Base-by-base conservation (phyloP, 2,888 invertebrate species). In the Callimorpha dominula region DNA sequence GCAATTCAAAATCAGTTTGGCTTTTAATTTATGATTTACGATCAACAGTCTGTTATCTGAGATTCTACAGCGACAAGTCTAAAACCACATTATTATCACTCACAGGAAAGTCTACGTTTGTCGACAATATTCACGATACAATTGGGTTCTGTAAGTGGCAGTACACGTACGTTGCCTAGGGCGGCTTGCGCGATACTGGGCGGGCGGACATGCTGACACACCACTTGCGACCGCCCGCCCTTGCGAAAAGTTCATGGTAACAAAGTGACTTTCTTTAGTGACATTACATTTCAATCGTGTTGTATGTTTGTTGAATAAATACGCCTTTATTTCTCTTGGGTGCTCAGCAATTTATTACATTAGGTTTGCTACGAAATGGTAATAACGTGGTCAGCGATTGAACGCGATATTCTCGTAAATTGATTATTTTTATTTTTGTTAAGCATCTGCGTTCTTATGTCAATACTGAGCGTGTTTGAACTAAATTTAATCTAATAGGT, bases 161-260 rank as follows among this genome's bases (percentile, higher is more conserved):
- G 82, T 81, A 86, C 88, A 87, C 93, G 92, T 86, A 88, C 89
- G 89, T 87, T 86, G 80, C 83, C 85, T 80, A 82, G 92, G 93
- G 92, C 93, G 92, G 92, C 87, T 87, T 81, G 87, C 90, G 89
- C 91, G 91, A 88, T 90, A 95, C 95, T 95, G 93, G 94, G 93
- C 93, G 94, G 93, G 90, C 92, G 92, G 91, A 81, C 77, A 72
- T 81, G 70, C 68, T 73, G 31, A 31, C 31, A 31, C 68, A 71
- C 73, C 73, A 78, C 78, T 75, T 81, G 80, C 85, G 81, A 79
- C 84, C 86, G 87, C 86, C 90, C 90, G 91, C 91, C 91, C 91
- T 94, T 93, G 92, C 91, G 87, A 88, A 89, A 93, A 95, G 94
- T 95, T 95, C 95, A 95, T 89, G 93, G 94, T 87, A 89, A 93